Percentiles rank a stretch among this genome's conserved stretches.
These are phyloP conservation scores for Onthophagus sagittarius DNA, from an alignment of 2,888 invertebrate species.

Conservation along the genomic window DNA sequence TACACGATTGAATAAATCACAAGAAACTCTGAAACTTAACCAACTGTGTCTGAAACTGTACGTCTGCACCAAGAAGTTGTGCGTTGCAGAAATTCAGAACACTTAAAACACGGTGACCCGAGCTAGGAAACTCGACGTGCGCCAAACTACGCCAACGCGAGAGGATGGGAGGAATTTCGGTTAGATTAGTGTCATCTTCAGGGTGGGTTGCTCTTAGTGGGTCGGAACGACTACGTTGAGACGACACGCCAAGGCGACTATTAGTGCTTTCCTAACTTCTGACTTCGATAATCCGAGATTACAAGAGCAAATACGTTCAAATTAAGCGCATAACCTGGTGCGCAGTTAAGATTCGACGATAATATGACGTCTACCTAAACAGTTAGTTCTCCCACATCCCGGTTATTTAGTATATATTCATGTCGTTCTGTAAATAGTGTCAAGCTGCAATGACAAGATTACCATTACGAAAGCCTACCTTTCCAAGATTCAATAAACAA, in stretches of 20 bases:
- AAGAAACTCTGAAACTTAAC: neutral
- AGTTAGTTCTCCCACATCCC: neutral
- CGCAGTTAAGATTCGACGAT: neutral
- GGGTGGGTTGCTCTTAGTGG: neutral
- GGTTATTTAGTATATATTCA: neutral
- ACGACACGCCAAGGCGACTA: constrained; percentile 1
- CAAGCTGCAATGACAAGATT: neutral
- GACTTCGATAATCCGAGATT: constrained; percentile 8
- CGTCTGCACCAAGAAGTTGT: neutral
- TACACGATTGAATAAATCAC: neutral
- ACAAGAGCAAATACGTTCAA: constrained; percentile 4
- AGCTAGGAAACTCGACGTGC: neutral
- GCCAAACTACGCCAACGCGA: neutral
- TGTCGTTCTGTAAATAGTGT: neutral
- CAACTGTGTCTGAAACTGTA: neutral
- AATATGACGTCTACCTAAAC: neutral
- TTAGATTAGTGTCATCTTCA: constrained; percentile 11
- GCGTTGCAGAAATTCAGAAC: neutral
- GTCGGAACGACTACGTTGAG: constrained; percentile 2
- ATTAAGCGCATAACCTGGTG: constrained; percentile 4
- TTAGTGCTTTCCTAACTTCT: constrained; percentile 7
- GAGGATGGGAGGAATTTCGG: constrained; percentile 6
- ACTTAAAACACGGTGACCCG: constrained; percentile 3
- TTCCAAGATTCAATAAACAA: neutral
- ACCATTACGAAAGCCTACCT: neutral